Conservation (phyloP, 2,797 vertebrate species). For the Parambassis ranga region DNA sequence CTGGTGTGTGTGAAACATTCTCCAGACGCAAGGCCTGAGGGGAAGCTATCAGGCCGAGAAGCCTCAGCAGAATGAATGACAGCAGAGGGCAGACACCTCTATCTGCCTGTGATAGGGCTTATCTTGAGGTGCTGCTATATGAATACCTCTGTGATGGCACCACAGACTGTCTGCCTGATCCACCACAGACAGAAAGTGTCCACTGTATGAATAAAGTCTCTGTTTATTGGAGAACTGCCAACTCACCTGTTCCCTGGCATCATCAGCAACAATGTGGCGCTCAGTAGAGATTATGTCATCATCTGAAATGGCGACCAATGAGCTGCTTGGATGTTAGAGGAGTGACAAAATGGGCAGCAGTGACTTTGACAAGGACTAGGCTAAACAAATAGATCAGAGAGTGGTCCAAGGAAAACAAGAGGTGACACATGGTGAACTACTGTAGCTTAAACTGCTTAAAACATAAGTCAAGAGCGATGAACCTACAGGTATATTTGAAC, state of each 20-base stretch:
- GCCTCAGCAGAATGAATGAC: conserved; percentile 35
- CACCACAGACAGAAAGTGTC: conserved; percentile 1
- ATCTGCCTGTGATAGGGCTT: conserved; percentile 48
- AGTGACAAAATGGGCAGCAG: too few species aligned
- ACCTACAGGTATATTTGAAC: too few species aligned
- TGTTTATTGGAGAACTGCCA: neutral
- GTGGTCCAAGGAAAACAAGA: too few species aligned
- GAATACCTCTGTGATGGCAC: conserved; percentile 34
- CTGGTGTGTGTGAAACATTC: conserved; percentile 28
- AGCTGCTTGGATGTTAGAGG: too few species aligned
- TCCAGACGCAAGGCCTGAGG: conserved; percentile 41
- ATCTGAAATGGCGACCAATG: too few species aligned
- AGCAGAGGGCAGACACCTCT: conserved; percentile 45
- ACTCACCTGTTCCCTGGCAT: neutral
- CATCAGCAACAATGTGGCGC: neutral
- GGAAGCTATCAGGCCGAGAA: conserved; percentile 29
- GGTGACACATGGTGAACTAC: too few species aligned
- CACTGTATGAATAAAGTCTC: neutral
- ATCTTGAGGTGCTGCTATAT: conserved; percentile 38
- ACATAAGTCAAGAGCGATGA: too few species aligned
- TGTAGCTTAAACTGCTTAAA: too few species aligned
- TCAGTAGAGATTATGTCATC: too few species aligned
- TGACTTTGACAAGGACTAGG: too few species aligned
- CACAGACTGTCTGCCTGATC: neutral
- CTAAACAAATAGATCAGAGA: too few species aligned